These are phyloP conservation scores for Andrena fulva DNA, from an alignment of 2,888 invertebrate genomes.

Conservation along the genomic window DNA sequence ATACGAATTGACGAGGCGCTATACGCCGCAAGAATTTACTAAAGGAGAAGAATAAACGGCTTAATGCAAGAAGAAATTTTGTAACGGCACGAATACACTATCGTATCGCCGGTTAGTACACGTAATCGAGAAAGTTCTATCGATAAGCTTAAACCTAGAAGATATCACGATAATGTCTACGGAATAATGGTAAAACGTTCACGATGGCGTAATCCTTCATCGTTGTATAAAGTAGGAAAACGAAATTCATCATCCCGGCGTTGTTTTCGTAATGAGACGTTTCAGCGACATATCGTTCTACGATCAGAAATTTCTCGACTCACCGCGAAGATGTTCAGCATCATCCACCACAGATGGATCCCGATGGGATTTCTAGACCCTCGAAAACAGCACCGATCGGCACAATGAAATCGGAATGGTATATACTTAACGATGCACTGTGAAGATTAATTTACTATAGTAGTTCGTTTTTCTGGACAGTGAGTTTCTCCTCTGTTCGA, in stretches of 20 bases:
- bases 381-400: background rate
- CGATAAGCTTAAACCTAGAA: constrained; percentile 62
- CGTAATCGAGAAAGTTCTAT: constrained; percentile 67
- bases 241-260: background rate
- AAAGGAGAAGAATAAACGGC: constrained; percentile 37
- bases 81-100: constrained; percentile 50
- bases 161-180: constrained; percentile 43
- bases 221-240: constrained; percentile 8
- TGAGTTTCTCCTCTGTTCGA: constrained; percentile 12
- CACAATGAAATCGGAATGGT: background rate
- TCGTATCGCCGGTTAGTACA: constrained; percentile 59
- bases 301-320: constrained; percentile 12
- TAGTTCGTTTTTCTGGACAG: background rate
- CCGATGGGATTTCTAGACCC: background rate
- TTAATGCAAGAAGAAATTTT: constrained; percentile 45
- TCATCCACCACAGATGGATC: background rate
- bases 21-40: constrained; percentile 32
- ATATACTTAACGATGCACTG: background rate
- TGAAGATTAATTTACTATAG: background rate
- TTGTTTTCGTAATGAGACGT: constrained; percentile 7
- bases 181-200: constrained; percentile 58
- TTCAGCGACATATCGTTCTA: constrained; percentile 14
- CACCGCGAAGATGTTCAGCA: background rate
- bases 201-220: constrained; percentile 63
- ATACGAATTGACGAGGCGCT: constrained; percentile 51